These are phyloP conservation scores for Thereva nobilitata DNA, from an alignment of 2,888 invertebrate genomes.

Conservation along the genomic window DNA sequence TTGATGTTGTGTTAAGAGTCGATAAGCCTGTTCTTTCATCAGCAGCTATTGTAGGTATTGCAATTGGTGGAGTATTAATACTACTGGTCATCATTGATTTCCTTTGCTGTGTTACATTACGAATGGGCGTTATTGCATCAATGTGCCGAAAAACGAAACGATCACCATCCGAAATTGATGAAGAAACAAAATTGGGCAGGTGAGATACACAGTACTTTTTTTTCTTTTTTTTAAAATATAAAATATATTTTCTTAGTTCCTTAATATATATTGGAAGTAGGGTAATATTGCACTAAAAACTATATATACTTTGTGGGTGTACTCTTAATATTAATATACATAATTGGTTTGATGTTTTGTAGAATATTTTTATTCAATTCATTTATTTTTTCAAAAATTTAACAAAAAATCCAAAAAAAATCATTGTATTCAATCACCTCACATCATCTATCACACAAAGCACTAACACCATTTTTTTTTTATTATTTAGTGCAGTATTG, in stretches of 20 bases:
- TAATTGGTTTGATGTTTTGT: too few relatives aligned
- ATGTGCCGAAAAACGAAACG: conserved; percentile 63
- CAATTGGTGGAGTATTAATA: conserved; percentile 78
- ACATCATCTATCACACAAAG: too few relatives aligned
- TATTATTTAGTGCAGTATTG: too few relatives aligned
- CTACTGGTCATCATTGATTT: conserved; percentile 84
- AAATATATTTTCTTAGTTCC: not conserved
- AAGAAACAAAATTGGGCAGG: conserved; percentile 85
- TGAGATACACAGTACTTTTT: conserved; percentile 59
- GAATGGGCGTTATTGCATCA: conserved; percentile 69
- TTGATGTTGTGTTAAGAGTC: conserved; percentile 55
- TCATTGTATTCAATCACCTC: too few relatives aligned
- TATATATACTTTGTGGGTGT: too few relatives aligned
- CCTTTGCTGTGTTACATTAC: conserved; percentile 73
- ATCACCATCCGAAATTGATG: conserved; percentile 65
- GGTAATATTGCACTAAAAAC: not conserved
- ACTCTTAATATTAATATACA: too few relatives aligned
- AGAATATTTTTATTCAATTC: too few relatives aligned
- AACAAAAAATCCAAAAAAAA: too few relatives aligned
- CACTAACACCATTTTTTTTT: too few relatives aligned
- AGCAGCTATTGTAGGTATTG: conserved; percentile 81
- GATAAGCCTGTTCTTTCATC: conserved; percentile 55
- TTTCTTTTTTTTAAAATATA: too few relatives aligned
- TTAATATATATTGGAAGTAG: not conserved
- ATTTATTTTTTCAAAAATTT: too few relatives aligned